Conservation (phyloP, 2,113 vertebrate genomes). For the Brachyhypopomus occidentalis region DNA sequence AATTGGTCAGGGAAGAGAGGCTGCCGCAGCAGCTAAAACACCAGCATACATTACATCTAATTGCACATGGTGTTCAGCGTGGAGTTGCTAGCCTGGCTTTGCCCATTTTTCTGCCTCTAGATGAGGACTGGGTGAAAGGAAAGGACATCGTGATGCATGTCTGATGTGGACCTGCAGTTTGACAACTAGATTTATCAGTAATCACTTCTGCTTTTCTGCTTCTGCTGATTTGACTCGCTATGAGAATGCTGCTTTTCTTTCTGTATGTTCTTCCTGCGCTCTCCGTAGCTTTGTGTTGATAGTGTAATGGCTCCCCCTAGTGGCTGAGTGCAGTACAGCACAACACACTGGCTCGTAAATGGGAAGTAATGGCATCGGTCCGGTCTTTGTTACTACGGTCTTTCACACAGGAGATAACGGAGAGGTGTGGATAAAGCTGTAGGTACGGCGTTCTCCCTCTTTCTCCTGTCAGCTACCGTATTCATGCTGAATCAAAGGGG, state of each 20-base stretch:
- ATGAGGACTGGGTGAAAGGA: background rate
- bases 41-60: conserved; percentile 16
- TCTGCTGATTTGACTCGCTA: background rate
- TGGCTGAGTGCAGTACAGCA: conserved; percentile 2
- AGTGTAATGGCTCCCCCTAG: conserved; percentile 42
- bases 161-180: background rate
- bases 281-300: background rate
- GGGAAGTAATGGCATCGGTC: background rate
- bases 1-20: conserved; percentile 40
- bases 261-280: background rate
- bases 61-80: background rate
- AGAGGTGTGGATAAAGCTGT: no score
- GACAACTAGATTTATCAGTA: conserved; percentile 2
- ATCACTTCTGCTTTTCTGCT: conserved; percentile 9
- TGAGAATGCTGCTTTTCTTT: background rate
- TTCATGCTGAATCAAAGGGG: background rate
- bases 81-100: background rate
- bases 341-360: background rate
- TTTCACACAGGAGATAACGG: no score
- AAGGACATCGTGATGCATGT: background rate
- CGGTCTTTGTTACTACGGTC: no score
- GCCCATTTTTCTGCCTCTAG: background rate
- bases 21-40: conserved; percentile 21
- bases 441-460: no score
- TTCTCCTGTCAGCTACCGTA: background rate